Percentiles rank a stretch among this genome's conserved stretches.
Evolutionary conservation across 2,113 vertebrate genomes (phyloP).

Genomic region (Zapornia atra): DNA sequence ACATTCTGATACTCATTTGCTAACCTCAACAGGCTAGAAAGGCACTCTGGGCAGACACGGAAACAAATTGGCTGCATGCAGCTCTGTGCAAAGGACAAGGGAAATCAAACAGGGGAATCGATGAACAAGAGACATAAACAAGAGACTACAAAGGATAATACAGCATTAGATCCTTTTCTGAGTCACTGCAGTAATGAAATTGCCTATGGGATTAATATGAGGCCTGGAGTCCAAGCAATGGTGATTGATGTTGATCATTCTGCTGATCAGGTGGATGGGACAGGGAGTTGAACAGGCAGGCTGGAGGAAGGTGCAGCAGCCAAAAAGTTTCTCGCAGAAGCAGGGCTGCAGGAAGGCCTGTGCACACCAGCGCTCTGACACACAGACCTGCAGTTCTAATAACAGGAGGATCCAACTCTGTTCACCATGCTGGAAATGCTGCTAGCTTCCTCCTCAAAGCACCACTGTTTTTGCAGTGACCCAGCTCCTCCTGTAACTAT

Average conservation of each 20-base stretch:
- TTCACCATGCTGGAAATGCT: background rate
- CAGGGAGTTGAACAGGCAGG: background rate
- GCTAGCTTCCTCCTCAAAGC: background rate
- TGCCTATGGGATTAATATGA: background rate
- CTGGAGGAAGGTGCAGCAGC: background rate
- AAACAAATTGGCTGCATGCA: background rate
- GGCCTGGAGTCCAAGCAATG: background rate
- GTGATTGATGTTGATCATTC: background rate
- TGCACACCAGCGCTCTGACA: fast-evolving
- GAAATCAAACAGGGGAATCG: background rate
- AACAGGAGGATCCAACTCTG: background rate
- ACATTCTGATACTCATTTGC: background rate
- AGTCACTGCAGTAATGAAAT: background rate
- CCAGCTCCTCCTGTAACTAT: background rate
- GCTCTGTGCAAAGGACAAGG: background rate
- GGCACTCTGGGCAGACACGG: background rate
- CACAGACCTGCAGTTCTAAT: background rate
- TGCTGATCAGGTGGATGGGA: background rate
- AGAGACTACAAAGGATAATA: background rate
- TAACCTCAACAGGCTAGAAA: background rate
- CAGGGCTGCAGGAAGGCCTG: background rate
- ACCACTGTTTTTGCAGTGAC: background rate
- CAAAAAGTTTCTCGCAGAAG: background rate
- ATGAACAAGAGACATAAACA: background rate
- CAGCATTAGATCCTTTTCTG: background rate